A percentile compares a stretch with the other conserved stretches of the same genome.
phyloP scores from a whole-genome alignment of 1,140 invertebrate genomes.

The Argopecten irradians region DNA sequence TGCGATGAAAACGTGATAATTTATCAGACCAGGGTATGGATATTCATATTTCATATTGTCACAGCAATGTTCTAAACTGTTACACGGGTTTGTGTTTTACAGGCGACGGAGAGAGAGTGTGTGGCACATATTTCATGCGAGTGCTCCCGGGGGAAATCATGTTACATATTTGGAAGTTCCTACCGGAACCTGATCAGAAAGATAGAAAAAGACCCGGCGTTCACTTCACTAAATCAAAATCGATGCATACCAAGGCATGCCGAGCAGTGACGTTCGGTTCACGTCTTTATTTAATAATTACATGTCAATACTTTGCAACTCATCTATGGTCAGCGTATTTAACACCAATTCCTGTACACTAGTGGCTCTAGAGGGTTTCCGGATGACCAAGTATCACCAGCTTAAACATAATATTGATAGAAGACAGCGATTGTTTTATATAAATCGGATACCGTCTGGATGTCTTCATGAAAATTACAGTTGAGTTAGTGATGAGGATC shows the following conservation, averaged over 20 bases:
- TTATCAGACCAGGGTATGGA: background rate
- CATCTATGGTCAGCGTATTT: background rate
- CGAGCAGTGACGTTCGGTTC: background rate
- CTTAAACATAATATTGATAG: background rate
- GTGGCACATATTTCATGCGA: background rate
- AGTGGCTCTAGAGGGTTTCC: background rate
- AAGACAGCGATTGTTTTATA: no score
- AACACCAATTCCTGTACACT: background rate
- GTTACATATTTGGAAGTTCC: background rate
- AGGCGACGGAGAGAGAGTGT: background rate
- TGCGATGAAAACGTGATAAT: background rate
- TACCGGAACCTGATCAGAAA: background rate
- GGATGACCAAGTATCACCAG: background rate
- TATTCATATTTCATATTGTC: background rate
- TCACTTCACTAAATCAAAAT: conserved; percentile 9
- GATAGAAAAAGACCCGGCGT: background rate
- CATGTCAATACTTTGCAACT: background rate
- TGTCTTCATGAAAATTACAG: no score
- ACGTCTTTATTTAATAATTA: background rate
- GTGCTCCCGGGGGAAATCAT: background rate
- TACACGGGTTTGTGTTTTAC: background rate
- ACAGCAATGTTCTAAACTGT: background rate
- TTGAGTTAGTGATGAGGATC: no score
- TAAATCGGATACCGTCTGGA: no score
- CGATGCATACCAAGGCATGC: background rate